Base-by-base conservation (phyloP, 2,113 vertebrate genomes). In the Forbesichthys agassizii region DNA sequence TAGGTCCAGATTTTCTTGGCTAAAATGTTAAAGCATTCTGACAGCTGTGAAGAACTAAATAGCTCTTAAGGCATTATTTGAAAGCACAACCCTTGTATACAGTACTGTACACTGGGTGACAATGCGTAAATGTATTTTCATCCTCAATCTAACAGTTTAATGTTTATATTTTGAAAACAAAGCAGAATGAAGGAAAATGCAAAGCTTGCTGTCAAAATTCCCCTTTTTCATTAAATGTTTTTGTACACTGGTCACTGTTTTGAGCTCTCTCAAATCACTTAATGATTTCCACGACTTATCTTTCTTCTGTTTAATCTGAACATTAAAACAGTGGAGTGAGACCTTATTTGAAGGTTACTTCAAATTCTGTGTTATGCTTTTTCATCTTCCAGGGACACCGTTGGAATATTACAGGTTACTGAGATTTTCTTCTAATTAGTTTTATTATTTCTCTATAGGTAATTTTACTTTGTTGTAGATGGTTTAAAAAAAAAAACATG, bases 11-110 rank as follows among this genome's bases (percentile, higher is more conserved):
- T 20, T 36, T 67, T 54, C 0, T 12, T 1, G 51, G 59, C 18
- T 79, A 80, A 90, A 77, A 86, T 77, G 85, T 84, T 79, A 86
- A 91, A 83, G 73, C 79, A 80, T 88, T 79, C 10, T 59, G 84
- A 89, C 88, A 91, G 82, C 90, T 90, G 81, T 91, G 86, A 84
- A 83, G 66, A 79, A 81, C 78, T 84, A 81, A 79, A 83, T 82
- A 84, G 83, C 79, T 79, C 88, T 86, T 62, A 47, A 80, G 87
- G 84, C 81, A 77, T 88, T 83, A 83, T 89, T 89, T 84, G 76
- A 79, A 73, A 74, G 69, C 69, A 71, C 83, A 87, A 77, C 46
- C 36, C 69, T 69, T 42, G 58, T 74, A 74, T 80, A 80, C 11
- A 68, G 18, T 33, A 80, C 11, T 69, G 18, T 33, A 27, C 18